phyloP scores from a whole-genome alignment of 64 coral and sea anemone genomes.

The Actinia tenebrosa region DNA sequence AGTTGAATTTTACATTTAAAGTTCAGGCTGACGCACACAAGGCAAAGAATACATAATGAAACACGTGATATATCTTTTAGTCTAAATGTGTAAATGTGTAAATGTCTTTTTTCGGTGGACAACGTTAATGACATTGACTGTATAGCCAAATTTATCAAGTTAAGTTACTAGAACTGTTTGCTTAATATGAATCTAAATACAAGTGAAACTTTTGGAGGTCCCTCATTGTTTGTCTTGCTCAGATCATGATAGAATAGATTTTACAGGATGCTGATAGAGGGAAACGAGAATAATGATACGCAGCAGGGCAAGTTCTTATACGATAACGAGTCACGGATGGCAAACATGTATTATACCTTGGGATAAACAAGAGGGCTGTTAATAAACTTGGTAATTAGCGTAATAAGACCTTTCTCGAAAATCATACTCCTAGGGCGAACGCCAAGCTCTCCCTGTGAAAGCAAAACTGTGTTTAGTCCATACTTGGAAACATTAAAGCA shows the following conservation, averaged over 20 bases:
- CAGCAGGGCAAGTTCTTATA: not conserved
- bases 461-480: not conserved
- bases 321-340: not conserved
- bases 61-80: too few relatives aligned
- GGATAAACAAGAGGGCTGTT: not conserved
- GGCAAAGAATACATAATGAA: too few relatives aligned
- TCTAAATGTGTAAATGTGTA: too few relatives aligned
- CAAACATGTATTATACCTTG: not conserved
- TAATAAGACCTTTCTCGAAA: conserved; percentile 6
- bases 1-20: too few relatives aligned
- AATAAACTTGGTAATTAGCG: conserved; percentile 8
- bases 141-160: not conserved
- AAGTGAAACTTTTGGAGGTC: not conserved
- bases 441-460: not conserved
- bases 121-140: too few relatives aligned
- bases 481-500: not conserved
- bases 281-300: not conserved
- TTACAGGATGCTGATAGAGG: not conserved
- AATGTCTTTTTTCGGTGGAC: too few relatives aligned
- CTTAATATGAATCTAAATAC: not conserved
- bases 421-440: not conserved
- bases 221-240: not conserved
- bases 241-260: not conserved
- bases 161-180: not conserved
- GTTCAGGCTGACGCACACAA: too few relatives aligned